phyloP scores from a whole-genome alignment of 2,797 vertebrate genomes.

The Brotula barbata region DNA sequence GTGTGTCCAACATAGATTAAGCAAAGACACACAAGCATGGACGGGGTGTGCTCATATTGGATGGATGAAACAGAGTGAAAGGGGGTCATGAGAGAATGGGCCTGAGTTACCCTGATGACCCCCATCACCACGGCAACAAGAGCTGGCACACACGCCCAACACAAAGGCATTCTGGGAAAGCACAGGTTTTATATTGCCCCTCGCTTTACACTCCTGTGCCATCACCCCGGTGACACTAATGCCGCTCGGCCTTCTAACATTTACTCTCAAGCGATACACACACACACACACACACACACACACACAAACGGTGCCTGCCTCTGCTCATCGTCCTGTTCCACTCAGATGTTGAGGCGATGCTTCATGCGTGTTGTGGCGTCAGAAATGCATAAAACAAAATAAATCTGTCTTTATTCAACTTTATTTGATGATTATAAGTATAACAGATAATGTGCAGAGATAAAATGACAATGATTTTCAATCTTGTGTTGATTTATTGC shows the following conservation, averaged over 20 bases:
- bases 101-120: conserved; percentile 70
- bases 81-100: conserved; percentile 59
- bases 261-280: conserved; percentile 61
- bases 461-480: no score
- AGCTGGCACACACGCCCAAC: conserved; percentile 71
- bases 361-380: no score
- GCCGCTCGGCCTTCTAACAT: conserved; percentile 69
- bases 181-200: conserved; percentile 81
- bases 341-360: no score
- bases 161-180: conserved; percentile 78
- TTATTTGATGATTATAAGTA: no score
- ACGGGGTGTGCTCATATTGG: conserved; percentile 21
- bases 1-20: conserved; percentile 31
- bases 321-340: no score
- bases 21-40: conserved; percentile 24
- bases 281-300: conserved; percentile 22
- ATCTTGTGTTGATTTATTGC: no score
- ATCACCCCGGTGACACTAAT: conserved; percentile 73
- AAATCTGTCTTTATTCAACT: no score
- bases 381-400: no score
- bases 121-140: conserved; percentile 67
- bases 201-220: conserved; percentile 69
- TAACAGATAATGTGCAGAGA: no score
- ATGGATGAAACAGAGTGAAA: conserved; percentile 30
- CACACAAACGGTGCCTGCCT: conserved; percentile 7